phyloP scores from a whole-genome alignment of 1,140 invertebrate genomes.

The Meloidogyne hapla region DNA sequence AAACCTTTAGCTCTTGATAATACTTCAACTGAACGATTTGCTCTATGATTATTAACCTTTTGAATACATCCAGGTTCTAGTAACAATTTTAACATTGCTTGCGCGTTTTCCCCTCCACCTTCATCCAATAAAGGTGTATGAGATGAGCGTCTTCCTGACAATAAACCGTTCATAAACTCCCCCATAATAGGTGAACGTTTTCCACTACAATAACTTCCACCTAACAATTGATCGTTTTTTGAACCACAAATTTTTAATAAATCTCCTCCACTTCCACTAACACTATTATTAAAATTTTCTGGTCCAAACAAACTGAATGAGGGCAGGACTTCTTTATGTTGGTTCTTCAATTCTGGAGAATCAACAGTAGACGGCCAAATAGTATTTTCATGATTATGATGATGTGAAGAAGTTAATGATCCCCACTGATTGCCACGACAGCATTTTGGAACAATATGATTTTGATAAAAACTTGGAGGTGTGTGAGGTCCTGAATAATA shows the following conservation, averaged over 20 bases:
- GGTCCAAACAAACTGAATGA: constrained; percentile 1
- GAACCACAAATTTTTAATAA: constrained; percentile 1
- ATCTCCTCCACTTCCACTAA: neutral
- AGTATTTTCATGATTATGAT: neutral
- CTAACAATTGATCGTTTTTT: neutral
- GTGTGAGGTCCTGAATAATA: neutral
- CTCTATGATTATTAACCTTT: constrained; percentile 5
- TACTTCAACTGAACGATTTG: constrained; percentile 16
- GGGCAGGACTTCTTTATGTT: neutral
- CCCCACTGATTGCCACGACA: neutral
- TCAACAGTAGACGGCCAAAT: neutral
- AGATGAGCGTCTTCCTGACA: constrained; percentile 4
- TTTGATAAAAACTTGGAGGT: neutral
- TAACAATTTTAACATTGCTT: constrained; percentile 15
- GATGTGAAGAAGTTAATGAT: neutral
- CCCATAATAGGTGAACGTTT: neutral
- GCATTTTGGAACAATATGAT: neutral
- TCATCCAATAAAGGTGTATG: constrained; percentile 24
- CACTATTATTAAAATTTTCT: neutral
- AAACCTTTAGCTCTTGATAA: constrained; percentile 4
- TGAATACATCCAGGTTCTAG: constrained; percentile 19
- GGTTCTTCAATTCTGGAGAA: neutral
- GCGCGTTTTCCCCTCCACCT: neutral
- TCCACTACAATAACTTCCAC: neutral
- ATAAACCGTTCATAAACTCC: neutral